phyloP scores from a whole-genome alignment of 37 sponge, comb jelly and placozoan species.

The Theonella swinhoei region DNA sequence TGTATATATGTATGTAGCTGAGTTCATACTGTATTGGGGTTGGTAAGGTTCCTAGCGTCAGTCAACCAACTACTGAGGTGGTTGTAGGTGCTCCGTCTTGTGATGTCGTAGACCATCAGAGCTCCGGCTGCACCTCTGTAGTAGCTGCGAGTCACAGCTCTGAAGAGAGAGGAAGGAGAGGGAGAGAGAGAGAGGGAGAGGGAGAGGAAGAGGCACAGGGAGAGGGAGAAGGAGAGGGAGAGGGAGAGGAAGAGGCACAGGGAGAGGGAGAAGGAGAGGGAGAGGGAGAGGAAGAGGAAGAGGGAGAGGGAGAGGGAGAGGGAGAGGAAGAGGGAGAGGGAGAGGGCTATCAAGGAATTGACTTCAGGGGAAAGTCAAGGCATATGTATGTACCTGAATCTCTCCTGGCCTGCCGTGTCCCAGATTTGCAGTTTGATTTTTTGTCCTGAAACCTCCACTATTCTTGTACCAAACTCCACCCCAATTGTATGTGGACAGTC shows the following conservation, averaged over 20 bases:
- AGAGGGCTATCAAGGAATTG: no score
- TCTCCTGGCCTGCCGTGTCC: constrained; percentile 99
- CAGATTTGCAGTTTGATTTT: constrained; percentile 99
- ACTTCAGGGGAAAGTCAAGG: no score
- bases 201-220: no score
- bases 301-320: neutral
- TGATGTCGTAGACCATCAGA: constrained; percentile 99
- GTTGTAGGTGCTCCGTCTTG: constrained; percentile 98
- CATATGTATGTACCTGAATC: constrained; percentile 89
- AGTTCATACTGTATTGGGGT: constrained; percentile 98
- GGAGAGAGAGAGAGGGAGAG: no score
- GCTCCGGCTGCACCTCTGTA: constrained; percentile 99
- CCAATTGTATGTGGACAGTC: constrained; percentile 99
- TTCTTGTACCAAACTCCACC: constrained; percentile 99
- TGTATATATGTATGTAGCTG: neutral
- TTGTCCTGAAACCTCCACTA: constrained; percentile 97
- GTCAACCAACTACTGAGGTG: constrained; percentile 99
- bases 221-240: no score
- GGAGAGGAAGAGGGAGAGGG: neutral
- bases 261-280: neutral
- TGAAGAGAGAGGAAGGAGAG: constrained; percentile 9
- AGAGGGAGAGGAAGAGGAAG: neutral
- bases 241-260: no score
- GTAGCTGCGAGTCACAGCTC: constrained; percentile 99
- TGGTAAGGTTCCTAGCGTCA: constrained; percentile 98